A percentile compares a stretch with the other conserved stretches of the same genome.
Conservation (phyloP, 2,888 invertebrate genomes). For the Orthonychiurus folsomi region DNA sequence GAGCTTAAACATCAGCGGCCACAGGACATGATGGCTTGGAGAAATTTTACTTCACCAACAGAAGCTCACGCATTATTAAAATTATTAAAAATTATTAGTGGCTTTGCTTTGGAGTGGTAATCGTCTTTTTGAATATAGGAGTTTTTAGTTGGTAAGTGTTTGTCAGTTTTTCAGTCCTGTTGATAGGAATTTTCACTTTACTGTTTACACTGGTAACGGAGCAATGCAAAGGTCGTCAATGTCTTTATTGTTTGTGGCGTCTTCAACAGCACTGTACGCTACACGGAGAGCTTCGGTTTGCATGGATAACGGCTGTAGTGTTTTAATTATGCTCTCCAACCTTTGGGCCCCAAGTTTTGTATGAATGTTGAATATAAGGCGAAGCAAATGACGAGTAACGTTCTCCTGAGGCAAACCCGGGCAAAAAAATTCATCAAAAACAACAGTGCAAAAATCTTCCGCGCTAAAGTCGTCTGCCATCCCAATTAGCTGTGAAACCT, state of each 20-base stretch:
- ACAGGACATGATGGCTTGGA: no score
- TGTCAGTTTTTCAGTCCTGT: no score
- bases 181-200: no score
- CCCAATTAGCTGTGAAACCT: conserved; percentile 68
- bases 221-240: no score
- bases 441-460: conserved; percentile 87
- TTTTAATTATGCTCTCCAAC: conserved; percentile 70
- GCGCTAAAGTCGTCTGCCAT: conserved; percentile 86
- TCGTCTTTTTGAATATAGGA: no score
- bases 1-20: no score
- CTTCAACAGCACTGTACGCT: background rate
- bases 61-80: no score
- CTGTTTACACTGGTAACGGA: no score
- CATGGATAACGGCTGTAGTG: conserved; percentile 54
- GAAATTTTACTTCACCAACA: no score
- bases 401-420: conserved; percentile 81
- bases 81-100: no score
- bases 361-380: conserved; percentile 83
- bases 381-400: conserved; percentile 80
- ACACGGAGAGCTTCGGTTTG: conserved; percentile 26
- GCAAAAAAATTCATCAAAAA: conserved; percentile 92
- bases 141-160: no score
- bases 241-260: background rate
- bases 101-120: no score
- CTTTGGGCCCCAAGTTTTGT: conserved; percentile 70